Conservation (phyloP, 2,797 vertebrate species). For the Naso thynnoides region DNA sequence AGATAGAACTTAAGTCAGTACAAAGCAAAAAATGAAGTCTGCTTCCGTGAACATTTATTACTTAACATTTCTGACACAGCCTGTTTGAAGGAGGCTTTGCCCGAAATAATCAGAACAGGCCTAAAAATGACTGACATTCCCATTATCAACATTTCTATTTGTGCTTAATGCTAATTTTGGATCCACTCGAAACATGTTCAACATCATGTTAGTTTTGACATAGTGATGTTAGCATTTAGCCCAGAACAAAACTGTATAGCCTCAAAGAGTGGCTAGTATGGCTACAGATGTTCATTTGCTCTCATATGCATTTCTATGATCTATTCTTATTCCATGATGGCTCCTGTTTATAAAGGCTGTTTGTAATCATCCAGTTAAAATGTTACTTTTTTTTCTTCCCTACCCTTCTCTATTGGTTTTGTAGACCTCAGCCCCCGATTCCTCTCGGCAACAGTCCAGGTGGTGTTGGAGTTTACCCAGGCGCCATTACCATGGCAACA, state of each 20-base stretch:
- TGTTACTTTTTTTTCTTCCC: not conserved
- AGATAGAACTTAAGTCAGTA: too few relatives aligned
- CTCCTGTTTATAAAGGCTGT: too few relatives aligned
- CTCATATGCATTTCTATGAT: not conserved
- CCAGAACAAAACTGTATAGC: not conserved
- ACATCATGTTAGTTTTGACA: not conserved
- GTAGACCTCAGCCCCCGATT: conserved; percentile 91
- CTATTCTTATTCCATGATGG: not conserved
- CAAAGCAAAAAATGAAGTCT: too few relatives aligned
- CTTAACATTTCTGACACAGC: too few relatives aligned
- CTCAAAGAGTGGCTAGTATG: not conserved
- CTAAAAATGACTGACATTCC: not conserved
- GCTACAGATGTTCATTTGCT: not conserved
- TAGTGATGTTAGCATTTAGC: not conserved
- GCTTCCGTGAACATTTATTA: too few relatives aligned
- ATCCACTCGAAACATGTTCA: too few relatives aligned
- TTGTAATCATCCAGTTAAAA: too few relatives aligned
- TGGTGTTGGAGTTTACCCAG: conserved; percentile 92
- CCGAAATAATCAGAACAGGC: too few relatives aligned
- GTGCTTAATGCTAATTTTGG: not conserved
- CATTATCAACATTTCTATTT: not conserved
- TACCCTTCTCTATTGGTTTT: not conserved
- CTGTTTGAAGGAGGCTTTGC: too few relatives aligned
- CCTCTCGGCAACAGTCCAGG: conserved; percentile 89
- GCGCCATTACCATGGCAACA: conserved; percentile 93